Evolutionary conservation across 2,113 vertebrate genomes (phyloP).

Genomic region (Cheirogaleus medius): DNA sequence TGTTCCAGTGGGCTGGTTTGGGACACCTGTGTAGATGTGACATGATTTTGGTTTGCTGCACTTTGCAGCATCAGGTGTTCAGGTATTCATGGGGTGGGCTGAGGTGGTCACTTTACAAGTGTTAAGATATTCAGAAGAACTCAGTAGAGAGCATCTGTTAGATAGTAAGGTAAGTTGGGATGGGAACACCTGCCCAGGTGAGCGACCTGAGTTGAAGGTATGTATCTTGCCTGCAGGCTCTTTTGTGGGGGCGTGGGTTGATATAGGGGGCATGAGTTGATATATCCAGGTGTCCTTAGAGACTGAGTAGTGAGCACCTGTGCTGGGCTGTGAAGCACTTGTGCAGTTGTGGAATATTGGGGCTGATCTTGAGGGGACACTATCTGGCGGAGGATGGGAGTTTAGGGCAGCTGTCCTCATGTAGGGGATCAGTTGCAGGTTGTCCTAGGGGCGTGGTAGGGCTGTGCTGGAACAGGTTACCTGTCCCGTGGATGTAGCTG

Average conservation of each 20-base stretch:
- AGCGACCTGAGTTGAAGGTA: not conserved
- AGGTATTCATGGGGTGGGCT: not conserved
- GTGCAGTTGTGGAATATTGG: not conserved
- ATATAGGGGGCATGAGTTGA: not conserved
- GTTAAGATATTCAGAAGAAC: not conserved
- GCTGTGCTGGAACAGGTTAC: slow-evolving; percentile 22
- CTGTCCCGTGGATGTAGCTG: not conserved
- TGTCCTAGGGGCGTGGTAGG: accelerated
- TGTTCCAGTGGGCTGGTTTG: not conserved
- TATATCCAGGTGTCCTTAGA: not conserved
- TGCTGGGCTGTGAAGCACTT: not conserved
- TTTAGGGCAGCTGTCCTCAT: accelerated
- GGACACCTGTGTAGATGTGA: not conserved
- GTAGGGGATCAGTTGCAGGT: not conserved
- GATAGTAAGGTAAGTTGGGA: no score
- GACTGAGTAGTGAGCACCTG: not conserved
- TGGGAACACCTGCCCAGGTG: not conserved
- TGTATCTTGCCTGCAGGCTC: not conserved
- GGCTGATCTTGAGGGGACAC: not conserved
- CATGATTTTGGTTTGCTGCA: not conserved
- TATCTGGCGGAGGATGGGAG: not conserved
- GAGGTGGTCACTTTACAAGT: not conserved
- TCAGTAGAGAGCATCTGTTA: not conserved
- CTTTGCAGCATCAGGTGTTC: not conserved
- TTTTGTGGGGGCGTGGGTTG: not conserved